Evolutionary conservation across 1,140 invertebrate genomes (phyloP), one percentile per base, ranked within the genome.

Genomic region (Drosophila pachea): DNA sequence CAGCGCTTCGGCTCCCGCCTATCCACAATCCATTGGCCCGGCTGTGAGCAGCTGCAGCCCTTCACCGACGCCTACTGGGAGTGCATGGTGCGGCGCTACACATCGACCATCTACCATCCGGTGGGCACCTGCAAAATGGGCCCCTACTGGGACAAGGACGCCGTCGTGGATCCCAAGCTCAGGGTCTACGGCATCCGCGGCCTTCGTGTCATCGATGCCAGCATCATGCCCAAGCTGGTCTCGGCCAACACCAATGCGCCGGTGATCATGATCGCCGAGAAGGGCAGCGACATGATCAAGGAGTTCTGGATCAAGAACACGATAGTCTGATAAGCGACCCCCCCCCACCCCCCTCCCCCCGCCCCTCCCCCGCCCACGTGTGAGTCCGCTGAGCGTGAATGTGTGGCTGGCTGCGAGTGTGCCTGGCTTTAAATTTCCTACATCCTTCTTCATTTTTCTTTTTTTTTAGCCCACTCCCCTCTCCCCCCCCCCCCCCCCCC

Each of bases 61-160:
- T 94, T 93, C 78, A 93, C 93, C 0, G 95, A 97, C 78, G 76
- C 90, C 4, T 96, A 94, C 76, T 96, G 94, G 93, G 94, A 95
- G 76, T 97, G 96, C 76, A 95, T 95, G 93, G 95, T 95, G 5
- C 90, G 94, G 9, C 91, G 94, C 6, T 96, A 96, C 64, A 94
- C 94, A 0, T 93, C 92, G 1, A 97, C 96, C 0, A 91, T 92
- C n/a, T 97, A 97, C 84, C 96, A 98, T 91, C 95, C 96, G 0
- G 93, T 96, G 0, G 96, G 96, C 0, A 97, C 97, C 0, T 95
- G 95, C 54, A 98, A 97, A 88, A 99, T 99, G 97, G 97, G 97
- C 0, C 94, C 95, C 0, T 93, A 93, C 49, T 94, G 93, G 92
- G 96, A 97, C 86, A 90, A 92, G 7, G 93, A 94, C 4, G 95